Evolutionary conservation across 2,888 invertebrate genomes (phyloP).

Genomic region (Tuberolachnus salignus): DNA sequence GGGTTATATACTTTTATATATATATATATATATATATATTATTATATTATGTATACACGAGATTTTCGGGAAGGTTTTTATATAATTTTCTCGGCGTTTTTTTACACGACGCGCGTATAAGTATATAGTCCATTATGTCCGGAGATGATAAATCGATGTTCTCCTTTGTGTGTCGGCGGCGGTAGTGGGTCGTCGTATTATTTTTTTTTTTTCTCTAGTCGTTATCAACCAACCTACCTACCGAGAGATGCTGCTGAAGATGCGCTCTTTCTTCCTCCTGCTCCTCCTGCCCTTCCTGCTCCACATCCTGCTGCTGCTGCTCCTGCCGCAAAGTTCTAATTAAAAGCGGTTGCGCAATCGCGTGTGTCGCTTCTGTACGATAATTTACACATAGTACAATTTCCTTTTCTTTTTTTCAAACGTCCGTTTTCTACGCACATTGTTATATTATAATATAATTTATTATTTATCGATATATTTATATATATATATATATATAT

Average conservation of each 20-base stretch:
- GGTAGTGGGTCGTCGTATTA: not conserved
- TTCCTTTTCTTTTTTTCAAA: too few species aligned
- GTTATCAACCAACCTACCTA: constrained; percentile 18
- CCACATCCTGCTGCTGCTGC: not conserved
- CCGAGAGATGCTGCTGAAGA: not conserved
- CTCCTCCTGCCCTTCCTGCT: not conserved
- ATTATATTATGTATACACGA: constrained; percentile 7
- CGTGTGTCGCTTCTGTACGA: constrained; percentile 7
- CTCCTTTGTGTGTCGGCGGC: constrained; percentile 26
- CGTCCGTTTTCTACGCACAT: too few species aligned
- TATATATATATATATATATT: too few species aligned
- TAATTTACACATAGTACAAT: too few species aligned
- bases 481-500: too few species aligned
- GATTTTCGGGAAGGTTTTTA: too few species aligned
- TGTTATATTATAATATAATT: too few species aligned
- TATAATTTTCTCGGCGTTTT: too few species aligned
- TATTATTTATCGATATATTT: too few species aligned
- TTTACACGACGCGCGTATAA: constrained; percentile 9
- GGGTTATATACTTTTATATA: too few species aligned
- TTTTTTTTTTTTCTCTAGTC: not conserved
- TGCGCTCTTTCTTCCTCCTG: not conserved
- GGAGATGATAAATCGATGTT: constrained; percentile 53
- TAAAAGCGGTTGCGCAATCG: constrained; percentile 29
- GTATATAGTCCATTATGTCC: constrained; percentile 49
- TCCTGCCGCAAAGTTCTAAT: not conserved